phyloP scores from a whole-genome alignment of 2,113 vertebrate species.

The Turnix velox region DNA sequence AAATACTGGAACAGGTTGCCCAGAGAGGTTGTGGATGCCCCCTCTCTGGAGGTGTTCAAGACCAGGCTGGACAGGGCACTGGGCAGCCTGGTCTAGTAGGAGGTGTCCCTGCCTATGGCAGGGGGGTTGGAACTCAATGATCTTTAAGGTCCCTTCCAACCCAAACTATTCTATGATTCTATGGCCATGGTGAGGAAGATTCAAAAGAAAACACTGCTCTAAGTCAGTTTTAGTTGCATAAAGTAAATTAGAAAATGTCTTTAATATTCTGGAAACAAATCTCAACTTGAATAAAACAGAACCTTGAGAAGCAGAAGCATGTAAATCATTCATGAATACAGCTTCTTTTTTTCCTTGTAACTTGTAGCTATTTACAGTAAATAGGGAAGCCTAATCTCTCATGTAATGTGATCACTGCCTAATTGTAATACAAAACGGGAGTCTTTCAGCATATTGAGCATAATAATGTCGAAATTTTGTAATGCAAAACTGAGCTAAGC shows the following conservation, averaged over 20 bases:
- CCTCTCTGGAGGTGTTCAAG: too few species aligned
- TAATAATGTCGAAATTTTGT: slow-evolving; percentile 22
- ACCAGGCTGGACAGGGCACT: too few species aligned
- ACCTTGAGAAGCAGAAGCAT: slow-evolving; percentile 21
- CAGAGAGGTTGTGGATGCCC: too few species aligned
- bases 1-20: too few species aligned
- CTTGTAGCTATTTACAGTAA: slow-evolving; percentile 61
- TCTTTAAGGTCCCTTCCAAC: too few species aligned
- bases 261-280: slow-evolving; percentile 50
- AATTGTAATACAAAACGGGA: slow-evolving; percentile 28
- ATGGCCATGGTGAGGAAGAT: not conserved
- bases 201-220: not conserved
- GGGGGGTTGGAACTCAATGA: too few species aligned
- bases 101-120: too few species aligned
- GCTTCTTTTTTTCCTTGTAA: slow-evolving; percentile 42
- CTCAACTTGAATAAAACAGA: slow-evolving; percentile 31
- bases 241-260: not conserved
- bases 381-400: slow-evolving; percentile 53
- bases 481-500: slow-evolving; percentile 3
- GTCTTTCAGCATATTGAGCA: not conserved
- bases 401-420: slow-evolving; percentile 57
- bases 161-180: too few species aligned
- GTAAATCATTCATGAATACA: slow-evolving; percentile 61
- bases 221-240: not conserved
- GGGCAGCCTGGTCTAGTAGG: too few species aligned